A percentile compares a stretch with the other conserved stretches of the same genome.
These are phyloP conservation scores for Arizona elegans DNA, from an alignment of 2,113 vertebrate genomes.

Conservation along the genomic window DNA sequence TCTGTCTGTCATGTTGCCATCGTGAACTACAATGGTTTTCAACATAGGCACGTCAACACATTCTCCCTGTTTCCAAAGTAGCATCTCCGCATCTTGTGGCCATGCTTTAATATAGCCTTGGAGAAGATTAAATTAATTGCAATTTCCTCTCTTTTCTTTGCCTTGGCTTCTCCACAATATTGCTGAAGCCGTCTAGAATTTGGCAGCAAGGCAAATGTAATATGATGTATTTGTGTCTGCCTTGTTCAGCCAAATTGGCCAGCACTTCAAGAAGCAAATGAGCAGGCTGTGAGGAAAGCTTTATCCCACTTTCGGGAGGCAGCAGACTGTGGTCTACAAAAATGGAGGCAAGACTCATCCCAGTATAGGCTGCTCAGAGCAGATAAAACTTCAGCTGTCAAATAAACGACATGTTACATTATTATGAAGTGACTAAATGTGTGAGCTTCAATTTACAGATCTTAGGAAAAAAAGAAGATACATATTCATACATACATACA, in stretches of 20 bases:
- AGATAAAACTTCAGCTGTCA: neutral
- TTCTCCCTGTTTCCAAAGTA: slow-evolving; percentile 30
- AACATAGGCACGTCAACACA: slow-evolving; percentile 7
- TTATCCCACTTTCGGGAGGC: slow-evolving; percentile 36
- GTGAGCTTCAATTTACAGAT: neutral
- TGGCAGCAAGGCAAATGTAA: slow-evolving; percentile 54
- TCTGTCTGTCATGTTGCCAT: neutral
- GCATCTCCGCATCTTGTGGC: slow-evolving; percentile 35
- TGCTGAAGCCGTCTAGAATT: slow-evolving; percentile 48
- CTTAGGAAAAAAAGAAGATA: neutral
- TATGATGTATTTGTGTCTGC: slow-evolving; percentile 53
- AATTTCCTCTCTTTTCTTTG: slow-evolving; percentile 67
- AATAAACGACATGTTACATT: neutral
- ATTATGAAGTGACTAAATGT: neutral
- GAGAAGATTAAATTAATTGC: slow-evolving; percentile 73
- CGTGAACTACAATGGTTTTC: slow-evolving; percentile 31
- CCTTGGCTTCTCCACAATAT: slow-evolving; percentile 61
- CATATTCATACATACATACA: neutral
- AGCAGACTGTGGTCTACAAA: slow-evolving; percentile 7
- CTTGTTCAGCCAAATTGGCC: slow-evolving; percentile 19
- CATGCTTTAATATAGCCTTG: slow-evolving; percentile 62
- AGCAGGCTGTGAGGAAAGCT: slow-evolving; percentile 37
- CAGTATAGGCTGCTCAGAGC: neutral
- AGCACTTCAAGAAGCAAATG: slow-evolving; percentile 42
- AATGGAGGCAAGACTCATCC: neutral